These are phyloP conservation scores for Dicerorhinus sumatrensis DNA, from an alignment of 2,113 vertebrate species.

Conservation along the genomic window DNA sequence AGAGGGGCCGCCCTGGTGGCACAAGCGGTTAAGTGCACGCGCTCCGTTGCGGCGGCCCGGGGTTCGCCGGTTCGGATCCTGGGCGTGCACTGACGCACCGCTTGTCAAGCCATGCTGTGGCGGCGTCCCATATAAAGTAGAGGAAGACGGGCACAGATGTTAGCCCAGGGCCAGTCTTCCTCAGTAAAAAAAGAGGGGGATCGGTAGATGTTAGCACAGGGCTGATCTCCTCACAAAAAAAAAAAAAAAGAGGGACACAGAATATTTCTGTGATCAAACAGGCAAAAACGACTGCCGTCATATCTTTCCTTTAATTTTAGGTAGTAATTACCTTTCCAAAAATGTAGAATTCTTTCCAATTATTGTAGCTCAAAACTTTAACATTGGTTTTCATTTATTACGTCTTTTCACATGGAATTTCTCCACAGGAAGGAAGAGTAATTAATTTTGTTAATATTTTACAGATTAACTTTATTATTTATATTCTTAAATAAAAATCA, in stretches of 20 bases:
- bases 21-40: too few relatives aligned
- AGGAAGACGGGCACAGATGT: too few relatives aligned
- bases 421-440: neutral
- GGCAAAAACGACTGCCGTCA: neutral
- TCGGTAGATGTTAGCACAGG: too few relatives aligned
- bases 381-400: neutral
- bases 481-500: slow-evolving; percentile 54
- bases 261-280: neutral
- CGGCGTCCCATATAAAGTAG: too few relatives aligned
- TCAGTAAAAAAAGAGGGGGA: too few relatives aligned
- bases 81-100: too few relatives aligned
- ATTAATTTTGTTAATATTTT: slow-evolving; percentile 60
- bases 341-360: neutral
- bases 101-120: too few relatives aligned
- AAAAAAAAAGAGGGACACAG: neutral
- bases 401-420: slow-evolving; percentile 11
- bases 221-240: too few relatives aligned
- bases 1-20: too few relatives aligned
- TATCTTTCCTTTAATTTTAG: neutral
- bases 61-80: too few relatives aligned
- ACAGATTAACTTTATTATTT: slow-evolving; percentile 47
- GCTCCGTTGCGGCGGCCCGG: too few relatives aligned
- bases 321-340: neutral
- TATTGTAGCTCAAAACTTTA: slow-evolving; percentile 27
- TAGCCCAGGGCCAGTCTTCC: too few relatives aligned